Evolutionary conservation across 2,113 vertebrate species (phyloP).

Genomic region (Galemys pyrenaicus): DNA sequence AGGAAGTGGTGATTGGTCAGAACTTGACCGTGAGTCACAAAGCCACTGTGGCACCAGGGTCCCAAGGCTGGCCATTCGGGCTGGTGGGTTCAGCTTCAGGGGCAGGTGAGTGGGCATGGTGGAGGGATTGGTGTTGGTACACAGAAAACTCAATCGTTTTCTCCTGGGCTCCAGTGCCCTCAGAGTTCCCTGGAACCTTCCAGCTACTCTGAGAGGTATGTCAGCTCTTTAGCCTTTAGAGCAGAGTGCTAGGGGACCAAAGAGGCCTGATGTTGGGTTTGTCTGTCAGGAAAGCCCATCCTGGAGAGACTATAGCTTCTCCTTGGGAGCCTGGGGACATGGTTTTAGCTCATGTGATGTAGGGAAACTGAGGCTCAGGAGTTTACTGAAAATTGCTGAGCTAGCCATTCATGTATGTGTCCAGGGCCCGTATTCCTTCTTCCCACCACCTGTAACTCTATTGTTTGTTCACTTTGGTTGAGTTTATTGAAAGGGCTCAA

Average conservation of each 20-base stretch:
- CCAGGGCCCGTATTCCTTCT: not conserved
- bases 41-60: not conserved
- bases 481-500: not conserved
- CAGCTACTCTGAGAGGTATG: not conserved
- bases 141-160: not conserved
- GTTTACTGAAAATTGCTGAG: not conserved
- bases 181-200: not conserved
- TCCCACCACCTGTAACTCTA: too few species aligned
- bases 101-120: conserved; percentile 68
- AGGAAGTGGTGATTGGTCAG: conserved; percentile 50
- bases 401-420: not conserved
- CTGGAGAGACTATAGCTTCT: not conserved
- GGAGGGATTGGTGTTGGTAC: not conserved
- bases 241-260: not conserved
- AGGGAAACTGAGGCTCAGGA: not conserved
- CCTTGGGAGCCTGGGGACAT: not conserved
- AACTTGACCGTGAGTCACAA: conserved; percentile 58
- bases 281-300: not conserved
- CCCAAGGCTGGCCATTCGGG: not conserved
- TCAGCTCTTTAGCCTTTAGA: not conserved
- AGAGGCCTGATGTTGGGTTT: not conserved
- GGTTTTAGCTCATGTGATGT: not conserved
- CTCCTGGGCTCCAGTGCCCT: not conserved
- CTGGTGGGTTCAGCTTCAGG: conserved; percentile 58
- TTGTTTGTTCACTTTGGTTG: not conserved